Conservation (phyloP, 92 coral and sea anemone genomes). For the Palythoa caribaeorum region DNA sequence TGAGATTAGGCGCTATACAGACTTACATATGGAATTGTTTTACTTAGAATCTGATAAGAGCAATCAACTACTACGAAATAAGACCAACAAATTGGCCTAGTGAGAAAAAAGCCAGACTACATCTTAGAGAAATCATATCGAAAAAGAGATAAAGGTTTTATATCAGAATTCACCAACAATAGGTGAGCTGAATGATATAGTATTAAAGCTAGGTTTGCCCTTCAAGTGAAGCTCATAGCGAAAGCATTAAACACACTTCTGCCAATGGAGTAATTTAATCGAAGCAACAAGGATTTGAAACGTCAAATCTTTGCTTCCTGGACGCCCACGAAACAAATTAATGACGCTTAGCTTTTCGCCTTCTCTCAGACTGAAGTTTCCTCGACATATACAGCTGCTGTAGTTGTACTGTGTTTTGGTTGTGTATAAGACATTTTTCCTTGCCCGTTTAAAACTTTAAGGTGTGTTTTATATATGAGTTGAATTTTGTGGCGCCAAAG, state of each 20-base stretch:
- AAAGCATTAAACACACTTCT: not conserved
- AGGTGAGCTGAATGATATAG: no score
- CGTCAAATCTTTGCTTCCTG: conserved; percentile 10
- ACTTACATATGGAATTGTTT: conserved; percentile 38
- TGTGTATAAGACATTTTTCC: not conserved
- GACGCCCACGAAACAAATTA: conserved; percentile 42
- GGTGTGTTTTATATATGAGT: no score
- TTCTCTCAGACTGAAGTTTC: conserved; percentile 14
- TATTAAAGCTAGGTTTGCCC: no score
- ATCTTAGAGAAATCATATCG: not conserved
- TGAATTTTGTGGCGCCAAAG: no score
- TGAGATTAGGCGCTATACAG: conserved; percentile 12
- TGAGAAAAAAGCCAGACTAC: conserved; percentile 13
- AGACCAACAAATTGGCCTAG: conserved; percentile 33
- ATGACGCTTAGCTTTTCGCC: conserved; percentile 12
- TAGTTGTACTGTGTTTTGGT: not conserved
- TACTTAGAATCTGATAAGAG: conserved; percentile 35
- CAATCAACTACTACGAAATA: conserved; percentile 29
- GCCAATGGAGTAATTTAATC: not conserved
- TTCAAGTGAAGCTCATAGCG: not conserved
- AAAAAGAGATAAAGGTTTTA: conserved; percentile 1
- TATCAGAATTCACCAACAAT: not conserved
- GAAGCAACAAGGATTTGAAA: not conserved
- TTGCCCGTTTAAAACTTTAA: not conserved
- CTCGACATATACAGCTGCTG: conserved; percentile 10